Evolutionary conservation across 2,888 invertebrate species (phyloP).

Genomic region (Arrhopalites spinosus): DNA sequence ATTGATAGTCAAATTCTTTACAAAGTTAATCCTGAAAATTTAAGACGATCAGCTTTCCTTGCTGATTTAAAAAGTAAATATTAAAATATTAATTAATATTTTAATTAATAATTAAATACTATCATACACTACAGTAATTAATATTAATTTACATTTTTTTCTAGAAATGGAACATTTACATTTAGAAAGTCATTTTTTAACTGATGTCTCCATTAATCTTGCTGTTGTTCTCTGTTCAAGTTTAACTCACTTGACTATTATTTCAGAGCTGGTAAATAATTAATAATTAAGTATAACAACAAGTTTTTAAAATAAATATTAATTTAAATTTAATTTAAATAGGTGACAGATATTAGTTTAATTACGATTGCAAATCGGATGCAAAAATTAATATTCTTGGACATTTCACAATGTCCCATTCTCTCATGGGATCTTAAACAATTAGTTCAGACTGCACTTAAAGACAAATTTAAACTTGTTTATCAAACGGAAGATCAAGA

Average conservation of each 20-base stretch:
- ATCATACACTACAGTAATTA: not conserved
- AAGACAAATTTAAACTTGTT: not conserved
- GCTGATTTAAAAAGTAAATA: conserved; percentile 17
- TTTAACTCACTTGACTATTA: not conserved
- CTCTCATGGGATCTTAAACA: conserved; percentile 7
- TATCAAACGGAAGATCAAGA: not conserved
- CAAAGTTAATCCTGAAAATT: not conserved
- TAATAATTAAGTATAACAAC: too few species aligned
- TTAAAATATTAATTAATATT: not conserved
- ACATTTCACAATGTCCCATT: not conserved
- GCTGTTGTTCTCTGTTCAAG: not conserved
- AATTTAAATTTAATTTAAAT: not conserved
- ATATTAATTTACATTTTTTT: not conserved
- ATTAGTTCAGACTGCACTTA: not conserved
- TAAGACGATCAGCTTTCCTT: conserved; percentile 2
- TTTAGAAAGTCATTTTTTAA: not conserved
- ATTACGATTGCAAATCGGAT: not conserved
- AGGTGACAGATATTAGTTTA: not conserved
- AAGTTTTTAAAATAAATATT: too few species aligned
- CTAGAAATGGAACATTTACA: conserved; percentile 11
- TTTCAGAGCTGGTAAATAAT: not conserved
- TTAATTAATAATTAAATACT: not conserved
- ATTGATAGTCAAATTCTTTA: not conserved
- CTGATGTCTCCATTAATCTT: conserved; percentile 11
- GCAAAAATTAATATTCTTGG: not conserved